A percentile compares a stretch with the other conserved stretches of the same genome.
Evolutionary conservation across 2,797 vertebrate genomes (phyloP).

Genomic region (Meda fulgida): DNA sequence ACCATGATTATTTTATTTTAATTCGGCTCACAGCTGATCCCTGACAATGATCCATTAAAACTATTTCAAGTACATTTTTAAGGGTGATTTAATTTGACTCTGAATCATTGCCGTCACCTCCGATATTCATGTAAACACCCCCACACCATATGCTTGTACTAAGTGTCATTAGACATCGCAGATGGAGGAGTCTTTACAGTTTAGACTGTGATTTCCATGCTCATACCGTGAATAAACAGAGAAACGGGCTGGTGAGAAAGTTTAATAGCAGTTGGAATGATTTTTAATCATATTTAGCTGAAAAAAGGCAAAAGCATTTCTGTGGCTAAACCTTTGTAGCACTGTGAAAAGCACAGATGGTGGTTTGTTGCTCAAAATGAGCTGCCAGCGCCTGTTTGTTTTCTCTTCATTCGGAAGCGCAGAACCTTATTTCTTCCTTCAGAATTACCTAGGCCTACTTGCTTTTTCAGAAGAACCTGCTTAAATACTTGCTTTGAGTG

Average conservation of each 20-base stretch:
- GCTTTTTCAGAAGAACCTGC: constrained; percentile 7
- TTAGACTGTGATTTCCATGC: constrained; percentile 24
- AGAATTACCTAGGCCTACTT: background rate
- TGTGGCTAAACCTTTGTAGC: constrained; percentile 25
- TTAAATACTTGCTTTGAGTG: constrained; percentile 20
- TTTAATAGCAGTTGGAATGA: background rate
- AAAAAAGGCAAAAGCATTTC: constrained; percentile 37
- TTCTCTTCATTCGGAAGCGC: background rate
- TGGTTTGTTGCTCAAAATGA: constrained; percentile 9
- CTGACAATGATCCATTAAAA: background rate
- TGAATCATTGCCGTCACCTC: constrained; percentile 10
- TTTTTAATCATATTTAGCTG: constrained; percentile 10
- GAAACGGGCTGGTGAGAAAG: background rate
- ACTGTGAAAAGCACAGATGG: background rate
- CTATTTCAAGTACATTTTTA: background rate
- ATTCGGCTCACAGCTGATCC: background rate
- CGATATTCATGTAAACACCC: constrained; percentile 12
- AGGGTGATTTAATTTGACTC: constrained; percentile 7
- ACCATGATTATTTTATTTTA: background rate
- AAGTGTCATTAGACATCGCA: constrained; percentile 34
- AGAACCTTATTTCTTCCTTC: background rate
- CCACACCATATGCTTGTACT: constrained; percentile 32
- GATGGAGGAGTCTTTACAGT: constrained; percentile 27
- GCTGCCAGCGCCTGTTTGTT: background rate
- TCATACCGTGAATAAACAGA: constrained; percentile 20